These are phyloP conservation scores for Epinephelus awoara DNA, from an alignment of 2,797 vertebrate genomes.

Conservation along the genomic window DNA sequence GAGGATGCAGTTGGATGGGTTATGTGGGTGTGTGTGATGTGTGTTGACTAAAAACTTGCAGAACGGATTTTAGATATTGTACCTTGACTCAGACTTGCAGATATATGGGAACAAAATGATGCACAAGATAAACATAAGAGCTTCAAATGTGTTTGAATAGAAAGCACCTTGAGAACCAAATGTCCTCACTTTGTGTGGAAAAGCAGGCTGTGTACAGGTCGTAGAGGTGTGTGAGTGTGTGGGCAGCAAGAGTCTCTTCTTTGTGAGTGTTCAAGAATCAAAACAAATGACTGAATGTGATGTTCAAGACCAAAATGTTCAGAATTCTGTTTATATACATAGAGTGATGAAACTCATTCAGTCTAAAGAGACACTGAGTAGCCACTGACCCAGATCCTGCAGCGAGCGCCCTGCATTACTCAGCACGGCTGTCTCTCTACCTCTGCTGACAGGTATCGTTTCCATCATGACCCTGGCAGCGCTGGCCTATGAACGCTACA, in stretches of 20 bases:
- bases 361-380: constrained; percentile 44
- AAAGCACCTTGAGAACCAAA: not conserved
- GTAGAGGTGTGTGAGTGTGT: constrained; percentile 18
- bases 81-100: not conserved
- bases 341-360: constrained; percentile 6
- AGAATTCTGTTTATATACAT: constrained; percentile 24
- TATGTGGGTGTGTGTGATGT: not conserved
- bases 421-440: constrained; percentile 20
- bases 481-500: constrained; percentile 94
- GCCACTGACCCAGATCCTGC: constrained; percentile 61
- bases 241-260: constrained; percentile 15
- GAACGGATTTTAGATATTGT: not conserved
- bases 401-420: constrained; percentile 32
- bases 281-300: constrained; percentile 32
- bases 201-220: constrained; percentile 1
- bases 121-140: constrained; percentile 1
- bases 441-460: constrained; percentile 88
- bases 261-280: constrained; percentile 13
- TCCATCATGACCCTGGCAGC: constrained; percentile 93
- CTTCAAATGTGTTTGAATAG: not conserved
- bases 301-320: constrained; percentile 14
- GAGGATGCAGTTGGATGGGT: constrained; percentile 6
- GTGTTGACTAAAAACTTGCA: not conserved
- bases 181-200: not conserved
- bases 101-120: constrained; percentile 1